Percentiles rank a stretch among this genome's conserved stretches.
These are phyloP conservation scores for Aporrectodea caliginosa DNA, from an alignment of 1,140 invertebrate species.

Conservation along the genomic window DNA sequence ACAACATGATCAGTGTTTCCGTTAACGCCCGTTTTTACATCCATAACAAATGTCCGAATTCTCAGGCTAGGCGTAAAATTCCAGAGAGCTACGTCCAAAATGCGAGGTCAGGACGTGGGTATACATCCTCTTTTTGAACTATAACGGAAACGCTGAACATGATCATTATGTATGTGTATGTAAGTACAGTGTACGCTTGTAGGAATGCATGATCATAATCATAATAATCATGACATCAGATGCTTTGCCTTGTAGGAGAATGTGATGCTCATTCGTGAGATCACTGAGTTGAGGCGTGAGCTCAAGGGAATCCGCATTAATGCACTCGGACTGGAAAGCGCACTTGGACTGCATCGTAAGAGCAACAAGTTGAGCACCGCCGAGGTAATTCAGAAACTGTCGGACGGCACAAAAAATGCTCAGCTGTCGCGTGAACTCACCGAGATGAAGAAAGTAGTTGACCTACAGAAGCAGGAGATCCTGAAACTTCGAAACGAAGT, in stretches of 20 bases:
- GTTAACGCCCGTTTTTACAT: no score
- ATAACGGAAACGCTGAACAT: no score
- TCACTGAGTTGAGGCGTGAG: constrained; percentile 68
- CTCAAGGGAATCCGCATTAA: constrained; percentile 63
- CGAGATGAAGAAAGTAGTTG: constrained; percentile 55
- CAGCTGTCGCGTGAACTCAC: constrained; percentile 64
- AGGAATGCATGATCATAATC: no score
- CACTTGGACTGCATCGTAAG: constrained; percentile 61
- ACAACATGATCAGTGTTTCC: no score
- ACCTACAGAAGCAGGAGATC: constrained; percentile 53
- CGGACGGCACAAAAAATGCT: constrained; percentile 61
- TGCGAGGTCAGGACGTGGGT: no score
- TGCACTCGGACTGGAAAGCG: constrained; percentile 67
- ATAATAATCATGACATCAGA: no score
- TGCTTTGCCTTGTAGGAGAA: constrained; percentile 69
- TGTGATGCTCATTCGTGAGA: constrained; percentile 68
- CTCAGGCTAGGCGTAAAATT: no score
- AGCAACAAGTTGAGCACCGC: constrained; percentile 58
- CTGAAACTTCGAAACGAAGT: constrained; percentile 40
- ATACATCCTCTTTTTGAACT: no score
- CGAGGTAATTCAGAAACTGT: constrained; percentile 61
- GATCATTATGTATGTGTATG: no score
- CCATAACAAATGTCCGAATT: no score
- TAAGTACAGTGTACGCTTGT: no score
- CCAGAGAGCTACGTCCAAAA: no score